A percentile compares a stretch with the other conserved stretches of the same genome.
Conservation (phyloP, 1,140 invertebrate species). For the Prorops nasuta region DNA sequence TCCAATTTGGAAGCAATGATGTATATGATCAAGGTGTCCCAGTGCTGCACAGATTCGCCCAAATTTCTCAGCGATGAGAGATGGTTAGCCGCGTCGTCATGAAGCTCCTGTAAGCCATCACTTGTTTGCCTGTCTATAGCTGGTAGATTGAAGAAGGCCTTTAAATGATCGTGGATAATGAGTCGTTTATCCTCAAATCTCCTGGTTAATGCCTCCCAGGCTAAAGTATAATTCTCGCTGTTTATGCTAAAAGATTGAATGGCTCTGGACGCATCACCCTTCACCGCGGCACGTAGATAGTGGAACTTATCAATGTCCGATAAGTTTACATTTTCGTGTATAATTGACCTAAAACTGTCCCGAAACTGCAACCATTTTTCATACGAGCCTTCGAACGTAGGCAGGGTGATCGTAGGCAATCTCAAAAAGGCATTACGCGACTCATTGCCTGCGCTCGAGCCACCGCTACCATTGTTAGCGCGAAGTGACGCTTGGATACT, state of each 20-base stretch:
- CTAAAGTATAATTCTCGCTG: slow-evolving; percentile 39
- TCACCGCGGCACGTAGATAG: slow-evolving; percentile 20
- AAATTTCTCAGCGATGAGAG: slow-evolving; percentile 18
- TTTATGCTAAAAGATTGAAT: slow-evolving; percentile 34
- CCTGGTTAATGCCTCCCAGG: slow-evolving; percentile 37
- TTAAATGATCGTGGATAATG: slow-evolving; percentile 38
- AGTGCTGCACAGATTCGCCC: slow-evolving; percentile 10
- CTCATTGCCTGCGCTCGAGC: too few species aligned
- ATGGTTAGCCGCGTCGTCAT: slow-evolving; percentile 19
- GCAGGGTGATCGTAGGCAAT: too few species aligned
- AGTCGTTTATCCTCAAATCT: slow-evolving; percentile 42
- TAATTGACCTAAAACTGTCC: slow-evolving; percentile 15
- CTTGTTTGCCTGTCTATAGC: slow-evolving; percentile 19
- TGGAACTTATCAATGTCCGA: slow-evolving; percentile 21
- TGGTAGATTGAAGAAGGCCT: slow-evolving; percentile 21
- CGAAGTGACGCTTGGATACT: too few species aligned
- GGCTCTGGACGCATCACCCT: slow-evolving; percentile 30
- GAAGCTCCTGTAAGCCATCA: slow-evolving; percentile 14
- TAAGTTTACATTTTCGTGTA: slow-evolving; percentile 5
- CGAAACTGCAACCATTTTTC: slow-evolving; percentile 21
- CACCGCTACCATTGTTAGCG: too few species aligned
- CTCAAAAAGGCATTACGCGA: too few species aligned
- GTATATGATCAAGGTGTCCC: slow-evolving; percentile 22
- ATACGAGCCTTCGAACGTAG: too few species aligned
- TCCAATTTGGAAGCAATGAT: slow-evolving; percentile 11